phyloP scores from a whole-genome alignment of 2,797 vertebrate genomes.

The Cyclura pinguis region DNA sequence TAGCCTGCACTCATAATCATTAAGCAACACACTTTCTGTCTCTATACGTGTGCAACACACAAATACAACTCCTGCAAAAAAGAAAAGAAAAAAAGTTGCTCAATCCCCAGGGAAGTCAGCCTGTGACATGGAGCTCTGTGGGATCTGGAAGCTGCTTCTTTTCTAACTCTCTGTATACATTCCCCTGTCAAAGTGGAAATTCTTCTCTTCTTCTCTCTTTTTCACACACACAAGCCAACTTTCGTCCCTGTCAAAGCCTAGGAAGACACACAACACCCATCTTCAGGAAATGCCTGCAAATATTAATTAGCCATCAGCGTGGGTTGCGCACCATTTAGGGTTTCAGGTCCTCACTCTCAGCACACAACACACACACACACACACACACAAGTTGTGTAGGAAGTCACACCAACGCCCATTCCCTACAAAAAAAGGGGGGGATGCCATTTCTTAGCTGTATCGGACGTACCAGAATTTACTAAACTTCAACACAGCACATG shows the following conservation, averaged over 20 bases:
- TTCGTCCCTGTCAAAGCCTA: not conserved
- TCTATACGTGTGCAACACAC: not conserved
- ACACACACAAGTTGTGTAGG: not conserved
- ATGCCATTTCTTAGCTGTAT: not conserved
- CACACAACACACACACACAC: too few species aligned
- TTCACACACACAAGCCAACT: not conserved
- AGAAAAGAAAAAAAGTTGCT: not conserved
- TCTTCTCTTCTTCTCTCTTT: not conserved
- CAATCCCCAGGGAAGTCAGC: not conserved
- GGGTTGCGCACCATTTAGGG: not conserved
- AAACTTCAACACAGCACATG: not conserved
- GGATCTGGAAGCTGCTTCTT: not conserved
- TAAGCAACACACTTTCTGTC: not conserved
- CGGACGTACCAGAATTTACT: not conserved
- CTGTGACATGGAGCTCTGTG: not conserved
- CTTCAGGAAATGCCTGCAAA: not conserved
- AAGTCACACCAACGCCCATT: not conserved
- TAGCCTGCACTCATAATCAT: not conserved
- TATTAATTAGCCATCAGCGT: not conserved
- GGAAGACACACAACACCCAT: not conserved
- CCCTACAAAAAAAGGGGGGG: not conserved
- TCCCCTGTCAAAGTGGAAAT: not conserved
- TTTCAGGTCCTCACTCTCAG: not conserved
- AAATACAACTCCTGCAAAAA: too few species aligned
- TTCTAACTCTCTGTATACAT: not conserved